Evolutionary conservation across 2,113 vertebrate genomes (phyloP).

Genomic region (Panthera leo): DNA sequence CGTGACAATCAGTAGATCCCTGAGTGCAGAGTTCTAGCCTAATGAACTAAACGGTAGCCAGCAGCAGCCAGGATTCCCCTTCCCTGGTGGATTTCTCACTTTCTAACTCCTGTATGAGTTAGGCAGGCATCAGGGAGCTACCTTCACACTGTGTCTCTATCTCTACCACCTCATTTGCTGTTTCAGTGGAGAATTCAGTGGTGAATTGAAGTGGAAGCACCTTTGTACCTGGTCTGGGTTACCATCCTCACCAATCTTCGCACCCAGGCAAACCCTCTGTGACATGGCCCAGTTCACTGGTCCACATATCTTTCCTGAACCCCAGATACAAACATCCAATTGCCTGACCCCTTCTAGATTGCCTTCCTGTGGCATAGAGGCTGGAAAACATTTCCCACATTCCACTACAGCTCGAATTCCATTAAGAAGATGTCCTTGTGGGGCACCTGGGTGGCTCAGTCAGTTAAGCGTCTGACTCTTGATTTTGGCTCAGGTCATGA

Average conservation of each 20-base stretch:
- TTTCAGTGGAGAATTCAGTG: not conserved
- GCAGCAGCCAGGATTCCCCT: not conserved
- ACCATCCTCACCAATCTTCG: not conserved
- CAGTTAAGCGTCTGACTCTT: too few relatives aligned
- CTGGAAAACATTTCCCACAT: not conserved
- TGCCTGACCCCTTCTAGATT: not conserved
- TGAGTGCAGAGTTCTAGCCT: not conserved
- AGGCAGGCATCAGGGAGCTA: not conserved
- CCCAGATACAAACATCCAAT: not conserved
- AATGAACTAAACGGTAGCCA: not conserved
- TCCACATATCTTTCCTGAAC: not conserved
- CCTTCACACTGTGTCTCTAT: not conserved
- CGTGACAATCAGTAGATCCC: not conserved
- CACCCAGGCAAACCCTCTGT: not conserved
- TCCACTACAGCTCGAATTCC: not conserved
- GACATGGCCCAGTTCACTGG: not conserved
- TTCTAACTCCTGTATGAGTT: not conserved
- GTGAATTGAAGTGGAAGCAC: not conserved
- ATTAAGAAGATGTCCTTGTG: not conserved
- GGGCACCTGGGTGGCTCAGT: too few relatives aligned
- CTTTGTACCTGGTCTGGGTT: not conserved
- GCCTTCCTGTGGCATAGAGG: not conserved
- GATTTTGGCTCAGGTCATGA: too few relatives aligned
- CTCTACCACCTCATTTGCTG: not conserved
- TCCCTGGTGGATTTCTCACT: not conserved